These are phyloP conservation scores for Planococcus citri DNA, from an alignment of 1,140 invertebrate species.

Conservation along the genomic window DNA sequence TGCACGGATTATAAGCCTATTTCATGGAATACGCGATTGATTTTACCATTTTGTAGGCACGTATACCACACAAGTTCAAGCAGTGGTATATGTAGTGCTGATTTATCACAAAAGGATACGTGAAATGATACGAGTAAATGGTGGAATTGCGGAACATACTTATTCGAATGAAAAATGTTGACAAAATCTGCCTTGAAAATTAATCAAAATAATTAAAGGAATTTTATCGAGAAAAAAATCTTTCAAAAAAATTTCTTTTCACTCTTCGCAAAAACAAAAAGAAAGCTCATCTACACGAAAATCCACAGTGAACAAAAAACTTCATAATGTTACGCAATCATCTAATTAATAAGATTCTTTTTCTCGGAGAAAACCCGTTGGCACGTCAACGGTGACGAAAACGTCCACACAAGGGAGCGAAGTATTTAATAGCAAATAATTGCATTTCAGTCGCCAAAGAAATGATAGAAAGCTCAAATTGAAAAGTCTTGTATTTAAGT, in stretches of 20 bases:
- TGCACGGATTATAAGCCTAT: too few relatives aligned
- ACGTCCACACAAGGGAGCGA: neutral
- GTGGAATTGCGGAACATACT: too few relatives aligned
- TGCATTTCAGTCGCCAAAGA: neutral
- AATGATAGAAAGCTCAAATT: slow-evolving; percentile 3
- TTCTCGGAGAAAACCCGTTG: neutral
- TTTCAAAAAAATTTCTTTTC: neutral
- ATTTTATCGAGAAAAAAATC: neutral
- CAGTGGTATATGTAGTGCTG: too few relatives aligned
- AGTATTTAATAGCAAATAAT: neutral
- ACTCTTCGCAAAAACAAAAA: too few relatives aligned
- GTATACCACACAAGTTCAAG: too few relatives aligned
- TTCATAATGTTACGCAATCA: neutral
- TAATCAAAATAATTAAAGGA: too few relatives aligned
- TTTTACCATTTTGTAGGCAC: too few relatives aligned
- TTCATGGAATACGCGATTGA: too few relatives aligned
- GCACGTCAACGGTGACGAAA: neutral
- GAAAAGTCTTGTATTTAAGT: neutral
- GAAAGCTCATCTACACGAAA: neutral
- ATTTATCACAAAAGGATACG: too few relatives aligned
- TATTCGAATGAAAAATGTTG: too few relatives aligned
- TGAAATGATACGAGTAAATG: too few relatives aligned
- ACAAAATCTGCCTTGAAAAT: too few relatives aligned
- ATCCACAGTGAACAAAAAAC: neutral
- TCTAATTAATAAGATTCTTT: neutral